Evolutionary conservation across 2,888 invertebrate genomes (phyloP).

Genomic region (Folsomia manolachei): DNA sequence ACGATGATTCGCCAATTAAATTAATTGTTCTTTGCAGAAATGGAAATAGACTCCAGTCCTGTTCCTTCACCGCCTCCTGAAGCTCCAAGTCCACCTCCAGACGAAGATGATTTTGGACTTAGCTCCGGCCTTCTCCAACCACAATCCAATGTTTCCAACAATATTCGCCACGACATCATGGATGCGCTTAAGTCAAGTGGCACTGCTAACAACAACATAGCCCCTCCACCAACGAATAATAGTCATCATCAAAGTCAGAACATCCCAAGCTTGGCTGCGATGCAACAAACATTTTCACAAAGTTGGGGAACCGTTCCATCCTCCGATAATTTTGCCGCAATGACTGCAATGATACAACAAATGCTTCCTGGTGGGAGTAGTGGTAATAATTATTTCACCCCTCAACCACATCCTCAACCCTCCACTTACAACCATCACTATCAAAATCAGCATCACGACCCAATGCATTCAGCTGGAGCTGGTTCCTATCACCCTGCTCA

Average conservation of each 20-base stretch:
- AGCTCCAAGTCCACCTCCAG: constrained; percentile 42
- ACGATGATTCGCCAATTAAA: background rate
- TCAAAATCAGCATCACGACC: no score
- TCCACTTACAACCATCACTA: no score
- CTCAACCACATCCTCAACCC: constrained; percentile 23
- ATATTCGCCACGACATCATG: constrained; percentile 11
- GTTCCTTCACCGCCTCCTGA: constrained; percentile 46
- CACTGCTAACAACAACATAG: no score
- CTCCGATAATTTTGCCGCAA: constrained; percentile 28
- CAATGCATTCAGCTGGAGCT: no score
- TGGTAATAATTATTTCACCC: constrained; percentile 28
- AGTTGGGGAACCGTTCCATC: constrained; percentile 29
- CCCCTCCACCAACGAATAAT: background rate
- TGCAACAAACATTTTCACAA: constrained; percentile 31
- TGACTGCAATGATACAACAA: constrained; percentile 27
- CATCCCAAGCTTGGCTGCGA: background rate
- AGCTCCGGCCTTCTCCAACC: no score
- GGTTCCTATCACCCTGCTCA: no score
- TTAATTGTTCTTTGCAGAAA: constrained; percentile 43
- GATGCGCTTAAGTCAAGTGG: constrained; percentile 12
- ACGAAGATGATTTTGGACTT: constrained; percentile 34
- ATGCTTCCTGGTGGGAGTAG: constrained; percentile 2
- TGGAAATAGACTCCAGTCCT: constrained; percentile 47
- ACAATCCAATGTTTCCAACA: background rate
- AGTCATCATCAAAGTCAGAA: background rate